Base-by-base conservation (phyloP, 2,797 vertebrate genomes). In the Rhabdomys pumilio region DNA sequence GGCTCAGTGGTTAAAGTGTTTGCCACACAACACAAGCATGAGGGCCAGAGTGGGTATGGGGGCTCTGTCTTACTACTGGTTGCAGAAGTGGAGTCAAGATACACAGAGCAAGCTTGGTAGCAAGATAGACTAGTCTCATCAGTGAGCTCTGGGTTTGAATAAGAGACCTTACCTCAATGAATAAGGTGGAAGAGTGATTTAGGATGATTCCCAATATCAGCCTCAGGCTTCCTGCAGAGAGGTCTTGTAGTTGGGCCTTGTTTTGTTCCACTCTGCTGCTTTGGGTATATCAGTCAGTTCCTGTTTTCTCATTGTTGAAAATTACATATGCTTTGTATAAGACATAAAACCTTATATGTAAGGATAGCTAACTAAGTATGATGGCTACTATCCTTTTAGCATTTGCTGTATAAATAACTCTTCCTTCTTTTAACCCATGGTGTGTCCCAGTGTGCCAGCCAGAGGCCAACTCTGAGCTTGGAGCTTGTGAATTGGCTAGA, bases 291-390 rank as follows among this genome's bases (percentile, higher is more conserved):
- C 11, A 94, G 57, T 87, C 11, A 91, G 69, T 15, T 90, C 63
- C 55, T 94, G 0, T 88, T 94, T 96, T 93, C 85, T 96, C 12
- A 59, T 81, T 89, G 50, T 47, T 85, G 72, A 93, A 96, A 96
- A 80, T 87, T 67, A n/a, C 73, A 29, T 20, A 41, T 85, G 26
- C 20, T 92, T 79, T 77, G 29, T 92, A n/a, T 6, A 84, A n/a
- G 73, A 29, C 72, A 31, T 55, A 84, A 34, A 83, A 47, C 73
- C 17, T 93, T 86, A 61, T 77, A 8, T 94, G 10, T 93, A 86
- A 80, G 67, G 75, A 59, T 38, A 81, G 55, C 63, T 84, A 47
- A 73, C 61, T 85, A 75, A 76, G 82, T 50, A 80, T 83, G 75
- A 57, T 87, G 76, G 50, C 88, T 95, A 7, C 26, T 26, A n/a